Evolutionary conservation across 2,888 invertebrate genomes (phyloP), one percentile per base, ranked within the genome.

Genomic region (Oligia strigilis): DNA sequence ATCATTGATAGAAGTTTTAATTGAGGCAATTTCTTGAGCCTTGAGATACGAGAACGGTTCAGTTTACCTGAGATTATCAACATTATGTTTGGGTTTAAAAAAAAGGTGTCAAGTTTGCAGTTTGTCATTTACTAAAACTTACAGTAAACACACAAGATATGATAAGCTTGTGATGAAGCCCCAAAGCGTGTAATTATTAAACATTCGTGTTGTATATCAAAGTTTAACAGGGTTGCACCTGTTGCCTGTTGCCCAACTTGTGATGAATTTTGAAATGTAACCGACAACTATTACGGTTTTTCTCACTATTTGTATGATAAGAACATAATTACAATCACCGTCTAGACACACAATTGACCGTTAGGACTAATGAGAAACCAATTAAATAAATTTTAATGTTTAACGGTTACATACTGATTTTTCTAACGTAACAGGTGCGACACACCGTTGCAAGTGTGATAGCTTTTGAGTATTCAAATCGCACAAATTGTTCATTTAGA

Each of bases 201-300:
- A 29, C 6, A 70, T 60, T 78, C 43, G 23, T 70, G 6, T 29
- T 65, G 19, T 49, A 55, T n/a, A 29, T 1, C 14, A 46, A 55
- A 62, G 52, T 5, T 36, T 36, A 64, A 36, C 19, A 65, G n/a
- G 40, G 43, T 60, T 65, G 80, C 90, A 88, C 83, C 85, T 85
- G 90, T 85, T 84, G n/a, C 29, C 36, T 85, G 90, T 85, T 84
- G n/a, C 29, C 36, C 23, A 82, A 78, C 74, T 76, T 70, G 49
- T 64, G n/a, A 19, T 46, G 72, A n/a, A 75, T 91, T 29, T 91
- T 90, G 79, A 91, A 91, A 87, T 84, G 73, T 89, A 91, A 91
- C 90, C 78, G 90, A 87, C 88, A 85, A 72, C 82, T 74, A 72
- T 84, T 74, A 72, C 46, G 5, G 52, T 43, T 69, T 46, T 70